Evolutionary conservation across 2,113 vertebrate genomes (phyloP).

Genomic region (Pogonocichla stellata): DNA sequence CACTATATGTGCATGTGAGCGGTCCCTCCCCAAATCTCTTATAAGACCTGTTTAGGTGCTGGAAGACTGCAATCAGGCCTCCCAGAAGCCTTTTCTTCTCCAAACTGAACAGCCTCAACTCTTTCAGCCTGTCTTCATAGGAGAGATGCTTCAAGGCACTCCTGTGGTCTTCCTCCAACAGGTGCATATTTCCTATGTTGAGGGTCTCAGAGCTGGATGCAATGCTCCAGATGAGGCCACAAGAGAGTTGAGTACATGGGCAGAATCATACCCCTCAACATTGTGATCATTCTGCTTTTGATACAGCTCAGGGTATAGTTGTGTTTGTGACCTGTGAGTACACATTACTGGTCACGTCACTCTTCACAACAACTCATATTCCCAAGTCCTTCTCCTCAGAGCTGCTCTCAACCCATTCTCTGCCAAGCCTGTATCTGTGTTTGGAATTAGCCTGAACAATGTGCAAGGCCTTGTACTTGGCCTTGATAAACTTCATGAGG

Average conservation of each 20-base stretch:
- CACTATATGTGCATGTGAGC: neutral
- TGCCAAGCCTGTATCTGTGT: neutral
- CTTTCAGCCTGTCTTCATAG: neutral
- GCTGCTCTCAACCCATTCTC: neutral
- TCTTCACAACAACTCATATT: neutral
- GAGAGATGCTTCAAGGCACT: neutral
- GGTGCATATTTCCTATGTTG: neutral
- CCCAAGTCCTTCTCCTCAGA: neutral
- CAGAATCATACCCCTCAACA: neutral
- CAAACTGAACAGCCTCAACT: neutral
- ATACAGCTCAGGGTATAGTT: neutral
- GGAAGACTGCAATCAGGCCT: neutral
- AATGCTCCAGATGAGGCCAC: neutral
- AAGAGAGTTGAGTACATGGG: neutral
- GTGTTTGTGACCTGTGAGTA: neutral
- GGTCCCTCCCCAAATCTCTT: neutral
- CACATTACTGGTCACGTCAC: accelerated
- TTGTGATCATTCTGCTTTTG: neutral
- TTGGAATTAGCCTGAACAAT: neutral
- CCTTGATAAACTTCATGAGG: neutral
- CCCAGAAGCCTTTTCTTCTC: neutral
- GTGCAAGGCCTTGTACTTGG: neutral
- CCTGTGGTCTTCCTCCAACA: neutral
- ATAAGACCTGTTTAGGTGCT: neutral
- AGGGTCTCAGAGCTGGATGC: neutral